A percentile compares a stretch with the other conserved stretches of the same genome.
Evolutionary conservation across 1,140 invertebrate species (phyloP).

Genomic region (Leptinotarsa undecemlineata): DNA sequence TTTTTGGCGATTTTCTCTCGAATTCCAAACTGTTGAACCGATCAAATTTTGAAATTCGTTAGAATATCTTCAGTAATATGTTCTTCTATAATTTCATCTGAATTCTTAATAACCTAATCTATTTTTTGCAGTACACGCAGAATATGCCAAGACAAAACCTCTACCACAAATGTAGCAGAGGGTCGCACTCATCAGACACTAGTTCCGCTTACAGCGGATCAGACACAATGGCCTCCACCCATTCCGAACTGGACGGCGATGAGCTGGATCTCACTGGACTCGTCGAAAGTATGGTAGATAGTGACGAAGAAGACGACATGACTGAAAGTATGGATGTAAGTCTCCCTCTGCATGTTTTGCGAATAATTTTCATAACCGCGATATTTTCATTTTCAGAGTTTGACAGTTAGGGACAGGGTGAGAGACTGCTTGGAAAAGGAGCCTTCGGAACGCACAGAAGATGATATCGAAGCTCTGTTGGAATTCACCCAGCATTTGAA

Average conservation of each 20-base stretch:
- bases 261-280: conserved; percentile 91
- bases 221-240: conserved; percentile 93
- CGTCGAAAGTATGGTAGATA: conserved; percentile 93
- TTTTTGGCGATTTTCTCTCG: no score
- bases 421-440: conserved; percentile 97
- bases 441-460: conserved; percentile 87
- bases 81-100: no score
- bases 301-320: conserved; percentile 91
- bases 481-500: conserved; percentile 97
- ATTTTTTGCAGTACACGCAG: conserved; percentile 39
- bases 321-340: conserved; percentile 88
- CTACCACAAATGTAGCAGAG: conserved; percentile 74
- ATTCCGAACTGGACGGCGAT: conserved; percentile 82
- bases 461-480: conserved; percentile 92
- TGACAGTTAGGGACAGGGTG: conserved; percentile 90
- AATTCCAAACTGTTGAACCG: no score
- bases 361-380: no score
- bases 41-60: no score
- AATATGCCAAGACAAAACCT: conserved; percentile 44
- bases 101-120: no score
- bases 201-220: conserved; percentile 94
- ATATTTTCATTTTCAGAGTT: conserved; percentile 64
- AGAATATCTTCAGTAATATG: no score
- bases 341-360: conserved; percentile 25
- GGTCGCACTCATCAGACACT: conserved; percentile 89